Evolutionary conservation across 2,113 vertebrate genomes (phyloP).

Genomic region (Rhinichthys klamathensis): DNA sequence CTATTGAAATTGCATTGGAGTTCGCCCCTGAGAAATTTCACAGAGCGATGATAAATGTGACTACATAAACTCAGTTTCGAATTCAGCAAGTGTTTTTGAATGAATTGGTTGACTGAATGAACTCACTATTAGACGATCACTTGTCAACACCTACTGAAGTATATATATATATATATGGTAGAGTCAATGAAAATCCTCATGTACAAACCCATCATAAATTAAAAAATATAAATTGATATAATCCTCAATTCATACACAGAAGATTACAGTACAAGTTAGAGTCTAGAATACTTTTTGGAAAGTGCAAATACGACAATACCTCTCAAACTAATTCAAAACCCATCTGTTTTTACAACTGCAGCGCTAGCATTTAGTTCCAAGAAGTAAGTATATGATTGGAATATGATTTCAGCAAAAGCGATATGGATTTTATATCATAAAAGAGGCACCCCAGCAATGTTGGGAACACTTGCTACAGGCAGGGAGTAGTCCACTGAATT

Average conservation of each 20-base stretch:
- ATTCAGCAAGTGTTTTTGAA: not conserved
- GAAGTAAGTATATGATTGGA: not conserved
- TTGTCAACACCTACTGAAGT: not conserved
- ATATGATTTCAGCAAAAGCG: constrained; percentile 17
- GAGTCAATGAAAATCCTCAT: not conserved
- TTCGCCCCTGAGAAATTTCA: no score
- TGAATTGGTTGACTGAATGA: not conserved
- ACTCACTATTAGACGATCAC: not conserved
- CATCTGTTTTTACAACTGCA: not conserved
- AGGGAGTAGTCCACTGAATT: not conserved
- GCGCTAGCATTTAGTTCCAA: constrained; percentile 22
- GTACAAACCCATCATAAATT: no score
- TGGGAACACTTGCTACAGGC: not conserved
- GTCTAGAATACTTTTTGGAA: not conserved
- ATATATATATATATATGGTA: no score
- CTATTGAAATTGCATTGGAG: no score
- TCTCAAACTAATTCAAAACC: not conserved
- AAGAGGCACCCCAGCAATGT: constrained; percentile 5
- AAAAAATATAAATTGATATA: no score
- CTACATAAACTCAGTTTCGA: no score
- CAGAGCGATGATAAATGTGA: no score
- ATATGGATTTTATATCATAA: constrained; percentile 27
- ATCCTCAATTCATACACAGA: no score
- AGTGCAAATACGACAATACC: not conserved
- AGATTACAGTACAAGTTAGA: not conserved